Base-by-base conservation (phyloP, 2,113 vertebrate genomes). In the Pangasianodon gigas region DNA sequence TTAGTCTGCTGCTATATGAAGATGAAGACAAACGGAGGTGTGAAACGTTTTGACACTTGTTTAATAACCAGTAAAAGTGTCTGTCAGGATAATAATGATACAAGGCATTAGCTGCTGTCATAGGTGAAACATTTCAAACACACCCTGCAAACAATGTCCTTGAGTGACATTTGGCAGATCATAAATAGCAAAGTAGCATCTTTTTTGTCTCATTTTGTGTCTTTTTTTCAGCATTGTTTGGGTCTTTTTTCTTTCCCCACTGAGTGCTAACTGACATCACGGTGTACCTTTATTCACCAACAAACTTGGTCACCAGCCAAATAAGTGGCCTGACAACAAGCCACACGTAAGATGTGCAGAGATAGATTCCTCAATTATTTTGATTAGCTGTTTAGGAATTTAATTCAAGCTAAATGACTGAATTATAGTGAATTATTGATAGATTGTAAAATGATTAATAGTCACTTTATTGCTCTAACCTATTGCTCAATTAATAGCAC, bases 81-180 rank as follows among this genome's bases (percentile, higher is more conserved):
- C 77, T 54, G 51, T 67, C 65, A 58, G 44, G 37, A 52, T 69
- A 62, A 85, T 80, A 65, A 75, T 84, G 37, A 44, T 24, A 26
- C 6, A 58, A 46, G 46, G 3, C 19, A 46, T 84, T 84, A 84
- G 32, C 19, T 74, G 71, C 87, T 67, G 90, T 83, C 87, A 82
- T 90, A 84, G 52, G 71, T 87, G 83, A 65, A 82, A 92, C 9
- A 41, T 82, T 87, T 52, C 87, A 46, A 67, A 24, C 37, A 37
- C 26, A 52, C 81, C 54, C 91, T 60, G 87, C 79, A 91, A 21
- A 90, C 89, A 24, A 37, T 6, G 32, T 54, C 44, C 16, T 48
- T 77, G 37, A 19, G 32, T 84, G 52, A 26, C n/a, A 92, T 13
- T 7, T 60, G 37, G 37, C 65, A 83, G 74, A 51, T 86, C 26